Conservation (phyloP, 1,140 invertebrate genomes). For the Hyles euphorbiae region DNA sequence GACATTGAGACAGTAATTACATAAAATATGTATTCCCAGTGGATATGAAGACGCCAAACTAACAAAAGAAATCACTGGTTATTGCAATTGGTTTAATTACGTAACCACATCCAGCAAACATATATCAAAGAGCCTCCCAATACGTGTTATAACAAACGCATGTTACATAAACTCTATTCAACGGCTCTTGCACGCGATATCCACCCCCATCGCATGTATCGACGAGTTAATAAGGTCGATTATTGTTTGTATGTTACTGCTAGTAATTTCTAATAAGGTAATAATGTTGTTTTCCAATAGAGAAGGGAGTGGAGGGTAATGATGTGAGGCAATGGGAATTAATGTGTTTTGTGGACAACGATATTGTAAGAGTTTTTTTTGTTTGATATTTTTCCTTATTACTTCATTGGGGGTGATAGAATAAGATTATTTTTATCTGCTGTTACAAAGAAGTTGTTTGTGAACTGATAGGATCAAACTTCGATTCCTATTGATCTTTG, state of each 20-base stretch:
- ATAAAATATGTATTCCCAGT: neutral
- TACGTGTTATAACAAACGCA: conserved; percentile 21
- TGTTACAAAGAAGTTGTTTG: too few species aligned
- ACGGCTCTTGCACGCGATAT: conserved; percentile 7
- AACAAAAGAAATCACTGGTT: neutral
- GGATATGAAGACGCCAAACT: neutral
- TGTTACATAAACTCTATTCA: conserved; percentile 20
- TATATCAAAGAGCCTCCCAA: conserved; percentile 1
- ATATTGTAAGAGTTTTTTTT: too few species aligned
- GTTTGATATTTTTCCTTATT: too few species aligned
- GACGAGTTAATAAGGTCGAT: conserved; percentile 10
- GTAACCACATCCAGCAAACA: conserved; percentile 9
- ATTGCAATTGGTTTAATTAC: neutral
- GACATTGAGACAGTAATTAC: too few species aligned
- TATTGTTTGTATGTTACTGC: conserved; percentile 7
- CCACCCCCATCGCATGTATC: neutral
- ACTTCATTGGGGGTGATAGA: too few species aligned
- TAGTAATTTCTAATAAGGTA: conserved; percentile 40
- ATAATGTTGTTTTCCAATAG: conserved; percentile 26
- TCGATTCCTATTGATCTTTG: too few species aligned
- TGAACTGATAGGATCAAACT: too few species aligned
- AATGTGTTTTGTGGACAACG: conserved; percentile 13
- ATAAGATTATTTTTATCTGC: neutral
- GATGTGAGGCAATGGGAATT: conserved; percentile 22
- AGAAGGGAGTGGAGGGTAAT: conserved; percentile 21